Evolutionary conservation across 2,113 vertebrate species (phyloP).

Genomic region (Limanda limanda): DNA sequence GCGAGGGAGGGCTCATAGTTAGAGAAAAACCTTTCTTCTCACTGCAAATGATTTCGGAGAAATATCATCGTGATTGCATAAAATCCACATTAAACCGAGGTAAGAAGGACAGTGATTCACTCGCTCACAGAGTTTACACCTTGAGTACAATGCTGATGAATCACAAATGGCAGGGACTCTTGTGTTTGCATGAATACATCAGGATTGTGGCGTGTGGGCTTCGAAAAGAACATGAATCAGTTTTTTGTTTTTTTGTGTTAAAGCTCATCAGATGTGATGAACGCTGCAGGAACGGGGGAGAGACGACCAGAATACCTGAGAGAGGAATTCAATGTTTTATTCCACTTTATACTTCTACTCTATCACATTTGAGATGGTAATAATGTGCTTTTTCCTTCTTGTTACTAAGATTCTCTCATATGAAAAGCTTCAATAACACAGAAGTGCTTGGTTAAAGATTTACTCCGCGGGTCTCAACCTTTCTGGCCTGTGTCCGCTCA

Average conservation of each 20-base stretch:
- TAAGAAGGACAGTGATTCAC: not conserved
- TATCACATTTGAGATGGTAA: not conserved
- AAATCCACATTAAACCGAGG: not conserved
- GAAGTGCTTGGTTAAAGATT: not conserved
- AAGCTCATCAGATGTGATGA: not conserved
- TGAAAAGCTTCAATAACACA: too few relatives aligned
- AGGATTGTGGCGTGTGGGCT: slow-evolving; percentile 15
- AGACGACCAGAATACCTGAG: not conserved
- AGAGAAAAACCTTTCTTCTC: too few relatives aligned
- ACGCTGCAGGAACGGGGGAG: not conserved
- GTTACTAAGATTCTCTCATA: not conserved
- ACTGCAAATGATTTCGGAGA: not conserved
- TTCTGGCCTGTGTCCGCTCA: not conserved
- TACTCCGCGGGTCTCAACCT: not conserved
- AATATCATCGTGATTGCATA: slow-evolving; percentile 12
- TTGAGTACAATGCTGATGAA: slow-evolving; percentile 33
- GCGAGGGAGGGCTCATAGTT: too few relatives aligned
- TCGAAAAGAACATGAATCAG: slow-evolving; percentile 18
- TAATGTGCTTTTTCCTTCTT: not conserved
- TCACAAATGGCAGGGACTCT: not conserved
- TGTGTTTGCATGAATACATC: not conserved
- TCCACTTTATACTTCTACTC: not conserved
- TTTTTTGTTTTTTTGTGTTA: not conserved
- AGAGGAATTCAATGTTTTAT: not conserved
- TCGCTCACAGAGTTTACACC: slow-evolving; percentile 4